Evolutionary conservation across 2,113 vertebrate genomes (phyloP).

Genomic region (Heterochromis multidens): DNA sequence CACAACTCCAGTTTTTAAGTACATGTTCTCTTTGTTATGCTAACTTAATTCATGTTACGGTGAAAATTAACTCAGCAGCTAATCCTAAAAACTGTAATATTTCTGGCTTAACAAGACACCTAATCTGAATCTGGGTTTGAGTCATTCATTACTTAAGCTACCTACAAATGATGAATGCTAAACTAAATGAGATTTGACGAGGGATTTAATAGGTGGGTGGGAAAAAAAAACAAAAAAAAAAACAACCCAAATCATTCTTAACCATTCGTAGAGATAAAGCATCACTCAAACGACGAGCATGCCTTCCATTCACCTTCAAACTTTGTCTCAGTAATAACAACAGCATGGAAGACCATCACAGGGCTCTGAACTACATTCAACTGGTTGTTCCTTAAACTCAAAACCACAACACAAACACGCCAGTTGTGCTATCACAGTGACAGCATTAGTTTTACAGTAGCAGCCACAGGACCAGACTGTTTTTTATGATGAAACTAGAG

Average conservation of each 20-base stretch:
- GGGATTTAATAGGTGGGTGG: background rate
- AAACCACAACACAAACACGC: background rate
- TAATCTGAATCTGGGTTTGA: background rate
- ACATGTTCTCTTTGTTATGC: too few relatives aligned
- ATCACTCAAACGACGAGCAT: background rate
- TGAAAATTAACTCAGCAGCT: too few relatives aligned
- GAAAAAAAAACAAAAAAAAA: too few relatives aligned
- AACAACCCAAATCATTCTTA: background rate
- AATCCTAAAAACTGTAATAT: background rate
- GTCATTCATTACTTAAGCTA: background rate
- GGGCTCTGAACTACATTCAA: background rate
- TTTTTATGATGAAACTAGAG: slow-evolving; percentile 1
- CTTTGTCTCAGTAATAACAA: fast-evolving
- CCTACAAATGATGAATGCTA: background rate
- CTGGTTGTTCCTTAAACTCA: background rate
- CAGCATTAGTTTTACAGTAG: background rate
- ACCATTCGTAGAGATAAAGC: background rate
- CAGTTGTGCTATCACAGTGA: background rate
- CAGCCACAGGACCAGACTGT: background rate
- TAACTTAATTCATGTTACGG: too few relatives aligned
- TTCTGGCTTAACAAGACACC: background rate
- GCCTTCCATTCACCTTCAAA: background rate
- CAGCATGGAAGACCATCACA: fast-evolving
- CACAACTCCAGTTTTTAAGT: background rate
- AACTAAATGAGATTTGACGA: background rate